Percentiles rank a stretch among this genome's conserved stretches.
These are phyloP conservation scores for Podotricha telesiphe DNA, from an alignment of 2,888 invertebrate species.

Conservation along the genomic window DNA sequence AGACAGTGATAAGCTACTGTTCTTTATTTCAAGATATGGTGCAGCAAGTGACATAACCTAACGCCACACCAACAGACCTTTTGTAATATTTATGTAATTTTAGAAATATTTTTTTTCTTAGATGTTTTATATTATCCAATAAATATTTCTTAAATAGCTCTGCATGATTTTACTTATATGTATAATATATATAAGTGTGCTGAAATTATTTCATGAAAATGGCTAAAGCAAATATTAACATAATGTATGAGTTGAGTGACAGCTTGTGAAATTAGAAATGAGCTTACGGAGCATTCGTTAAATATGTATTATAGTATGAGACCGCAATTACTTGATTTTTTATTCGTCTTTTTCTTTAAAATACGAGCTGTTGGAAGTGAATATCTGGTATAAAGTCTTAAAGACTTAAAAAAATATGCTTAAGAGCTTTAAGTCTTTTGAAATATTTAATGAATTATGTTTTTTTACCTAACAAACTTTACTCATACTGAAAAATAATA, in stretches of 20 bases:
- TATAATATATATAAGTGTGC: not conserved
- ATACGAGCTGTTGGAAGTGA: not conserved
- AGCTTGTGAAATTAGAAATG: conserved; percentile 23
- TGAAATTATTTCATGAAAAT: not conserved
- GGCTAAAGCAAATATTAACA: conserved; percentile 9
- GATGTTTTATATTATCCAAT: too few species aligned
- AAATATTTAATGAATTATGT: too few species aligned
- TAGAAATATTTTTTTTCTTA: too few species aligned
- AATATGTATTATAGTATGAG: not conserved
- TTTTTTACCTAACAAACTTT: too few species aligned
- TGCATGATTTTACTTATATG: not conserved
- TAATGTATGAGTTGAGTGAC: conserved; percentile 20
- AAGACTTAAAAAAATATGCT: not conserved
- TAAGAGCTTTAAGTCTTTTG: too few species aligned
- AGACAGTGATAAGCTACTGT: too few species aligned
- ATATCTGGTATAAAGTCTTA: not conserved
- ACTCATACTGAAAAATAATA: too few species aligned
- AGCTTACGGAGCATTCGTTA: conserved; percentile 2
- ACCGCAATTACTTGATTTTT: not conserved
- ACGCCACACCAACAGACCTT: too few species aligned
- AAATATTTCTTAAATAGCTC: too few species aligned
- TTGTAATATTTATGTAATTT: too few species aligned
- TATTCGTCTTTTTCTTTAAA: not conserved
- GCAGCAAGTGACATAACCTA: too few species aligned
- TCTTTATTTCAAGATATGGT: too few species aligned